A percentile compares a stretch with the other conserved stretches of the same genome.
phyloP scores from a whole-genome alignment of 2,113 vertebrate genomes.

The Machaerirhynchus nigripectus region DNA sequence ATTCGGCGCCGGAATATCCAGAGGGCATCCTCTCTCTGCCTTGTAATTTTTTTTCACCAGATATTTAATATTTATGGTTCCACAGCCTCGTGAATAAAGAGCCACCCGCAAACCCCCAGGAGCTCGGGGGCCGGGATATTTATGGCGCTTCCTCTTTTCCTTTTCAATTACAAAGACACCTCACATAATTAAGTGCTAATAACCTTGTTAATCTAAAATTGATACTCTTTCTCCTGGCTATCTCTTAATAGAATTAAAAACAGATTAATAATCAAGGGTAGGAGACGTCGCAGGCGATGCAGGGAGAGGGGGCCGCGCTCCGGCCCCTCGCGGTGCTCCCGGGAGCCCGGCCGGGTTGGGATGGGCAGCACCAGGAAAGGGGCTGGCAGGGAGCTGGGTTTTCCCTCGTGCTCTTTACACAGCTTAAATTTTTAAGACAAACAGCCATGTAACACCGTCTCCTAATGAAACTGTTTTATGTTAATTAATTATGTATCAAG shows the following conservation, averaged over 20 bases:
- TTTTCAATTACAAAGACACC: conserved; percentile 70
- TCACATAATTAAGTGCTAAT: conserved; percentile 72
- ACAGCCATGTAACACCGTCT: conserved; percentile 42
- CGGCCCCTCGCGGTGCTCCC: accelerated
- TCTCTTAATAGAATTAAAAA: conserved; percentile 63
- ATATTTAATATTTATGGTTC: conserved; percentile 59
- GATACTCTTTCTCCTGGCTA: conserved; percentile 67
- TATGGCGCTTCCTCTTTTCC: conserved; percentile 33
- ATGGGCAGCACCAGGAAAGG: background rate
- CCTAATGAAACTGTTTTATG: conserved; percentile 74
- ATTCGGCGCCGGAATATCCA: background rate
- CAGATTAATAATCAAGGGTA: conserved; percentile 36
- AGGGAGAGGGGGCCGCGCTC: background rate
- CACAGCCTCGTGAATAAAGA: background rate
- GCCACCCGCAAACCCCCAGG: conserved; percentile 12
- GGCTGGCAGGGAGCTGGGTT: background rate
- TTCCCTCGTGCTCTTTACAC: background rate
- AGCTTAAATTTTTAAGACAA: conserved; percentile 49
- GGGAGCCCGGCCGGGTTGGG: accelerated
- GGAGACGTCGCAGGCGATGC: accelerated
- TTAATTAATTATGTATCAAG: conserved; percentile 74
- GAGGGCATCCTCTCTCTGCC: conserved; percentile 1
- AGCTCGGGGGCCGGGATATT: conserved; percentile 38
- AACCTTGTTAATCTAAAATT: conserved; percentile 71
- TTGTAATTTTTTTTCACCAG: background rate